A percentile compares a stretch with the other conserved stretches of the same genome.
Conservation (phyloP, 1,140 invertebrate genomes). For the Micrasema longulum region DNA sequence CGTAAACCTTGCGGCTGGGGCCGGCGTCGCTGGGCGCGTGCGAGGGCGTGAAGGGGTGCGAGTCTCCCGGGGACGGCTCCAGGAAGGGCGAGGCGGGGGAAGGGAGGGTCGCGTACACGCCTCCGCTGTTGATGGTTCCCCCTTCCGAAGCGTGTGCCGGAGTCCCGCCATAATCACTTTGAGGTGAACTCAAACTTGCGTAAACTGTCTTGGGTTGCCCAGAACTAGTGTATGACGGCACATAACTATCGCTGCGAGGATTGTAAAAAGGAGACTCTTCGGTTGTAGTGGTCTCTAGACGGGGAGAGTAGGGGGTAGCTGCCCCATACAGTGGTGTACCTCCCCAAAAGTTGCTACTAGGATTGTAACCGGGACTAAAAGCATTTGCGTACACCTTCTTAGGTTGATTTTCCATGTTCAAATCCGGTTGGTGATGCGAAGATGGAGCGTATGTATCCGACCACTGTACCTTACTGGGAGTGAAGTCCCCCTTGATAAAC, state of each 20-base stretch:
- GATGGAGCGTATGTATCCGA: conserved; percentile 65
- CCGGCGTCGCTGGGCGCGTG: conserved; percentile 49
- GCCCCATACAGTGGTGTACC: conserved; percentile 65
- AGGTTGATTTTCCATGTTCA: conserved; percentile 63
- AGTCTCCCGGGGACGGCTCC: conserved; percentile 53
- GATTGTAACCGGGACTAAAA: conserved; percentile 68
- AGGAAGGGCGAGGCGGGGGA: conserved; percentile 55
- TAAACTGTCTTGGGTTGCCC: conserved; percentile 65
- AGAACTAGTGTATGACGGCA: conserved; percentile 62
- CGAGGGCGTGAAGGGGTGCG: conserved; percentile 49
- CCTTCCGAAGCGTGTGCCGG: conserved; percentile 51
- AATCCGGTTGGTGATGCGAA: conserved; percentile 62
- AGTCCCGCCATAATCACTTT: conserved; percentile 58
- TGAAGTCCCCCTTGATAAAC: conserved; percentile 80
- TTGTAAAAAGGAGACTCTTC: conserved; percentile 68
- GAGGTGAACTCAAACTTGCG: conserved; percentile 63
- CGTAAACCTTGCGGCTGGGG: conserved; percentile 47
- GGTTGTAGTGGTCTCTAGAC: conserved; percentile 59
- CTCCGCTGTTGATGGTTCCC: conserved; percentile 36
- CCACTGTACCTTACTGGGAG: conserved; percentile 66
- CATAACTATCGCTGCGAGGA: conserved; percentile 65
- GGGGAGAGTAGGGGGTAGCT: conserved; percentile 64
- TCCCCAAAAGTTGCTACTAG: conserved; percentile 55
- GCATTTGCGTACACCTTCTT: conserved; percentile 72
- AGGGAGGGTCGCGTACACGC: conserved; percentile 57